These are phyloP conservation scores for Ormyrus nitidulus DNA, from an alignment of 2,888 invertebrate species.

Conservation along the genomic window DNA sequence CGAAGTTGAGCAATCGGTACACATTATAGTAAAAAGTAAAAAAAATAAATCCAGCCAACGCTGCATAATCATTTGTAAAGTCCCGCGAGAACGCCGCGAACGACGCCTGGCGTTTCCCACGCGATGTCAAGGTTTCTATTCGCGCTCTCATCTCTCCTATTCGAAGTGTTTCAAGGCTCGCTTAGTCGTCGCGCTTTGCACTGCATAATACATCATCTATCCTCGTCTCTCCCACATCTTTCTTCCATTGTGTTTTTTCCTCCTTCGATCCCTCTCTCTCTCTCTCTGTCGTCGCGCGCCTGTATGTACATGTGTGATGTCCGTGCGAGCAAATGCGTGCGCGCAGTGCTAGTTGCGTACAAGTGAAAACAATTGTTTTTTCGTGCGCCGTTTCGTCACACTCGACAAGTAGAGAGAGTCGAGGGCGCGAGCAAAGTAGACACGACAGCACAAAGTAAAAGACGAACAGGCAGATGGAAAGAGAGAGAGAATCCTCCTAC, in stretches of 20 bases:
- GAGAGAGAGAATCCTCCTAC: too few relatives aligned
- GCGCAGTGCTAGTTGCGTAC: conserved; percentile 39
- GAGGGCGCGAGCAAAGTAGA: too few relatives aligned
- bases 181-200: conserved; percentile 33
- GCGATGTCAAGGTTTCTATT: conserved; percentile 51
- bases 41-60: not conserved
- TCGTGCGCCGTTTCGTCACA: conserved; percentile 5
- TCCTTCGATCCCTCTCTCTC: not conserved
- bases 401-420: conserved; percentile 1
- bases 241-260: conserved; percentile 35
- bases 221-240: conserved; percentile 25
- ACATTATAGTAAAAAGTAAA: too few relatives aligned
- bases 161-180: conserved; percentile 52
- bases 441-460: too few relatives aligned
- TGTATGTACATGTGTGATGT: not conserved
- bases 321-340: conserved; percentile 22
- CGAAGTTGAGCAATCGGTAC: too few relatives aligned
- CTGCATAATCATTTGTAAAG: conserved; percentile 36
- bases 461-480: too few relatives aligned
- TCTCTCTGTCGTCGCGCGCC: not conserved
- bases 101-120: conserved; percentile 55
- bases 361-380: conserved; percentile 55
- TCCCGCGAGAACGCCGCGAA: conserved; percentile 26
- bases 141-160: conserved; percentile 24
- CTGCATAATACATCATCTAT: conserved; percentile 41